Base-by-base conservation (phyloP, 53 echinoderm and acorn worm species). In the Actinopyga echinites region DNA sequence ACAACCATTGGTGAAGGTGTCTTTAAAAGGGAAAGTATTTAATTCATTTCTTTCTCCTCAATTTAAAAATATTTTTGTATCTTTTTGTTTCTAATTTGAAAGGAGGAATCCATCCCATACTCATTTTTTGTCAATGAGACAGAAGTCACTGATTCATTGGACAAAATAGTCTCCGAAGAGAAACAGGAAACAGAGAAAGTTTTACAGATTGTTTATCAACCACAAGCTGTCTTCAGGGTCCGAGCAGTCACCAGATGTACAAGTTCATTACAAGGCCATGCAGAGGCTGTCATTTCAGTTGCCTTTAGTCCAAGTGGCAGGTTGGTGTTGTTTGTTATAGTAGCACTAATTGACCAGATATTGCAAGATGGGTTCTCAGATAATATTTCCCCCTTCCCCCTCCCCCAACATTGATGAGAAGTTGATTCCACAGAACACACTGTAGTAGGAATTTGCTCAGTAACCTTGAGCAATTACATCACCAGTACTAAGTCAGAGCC, bases 91-190 rank as follows among this genome's bases (percentile, higher is more conserved):
- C 49, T 49, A n/a, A n/a, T 49, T 33, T 37, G 57, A 15, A 79
- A 99, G 99, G 94, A 99, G 60, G 99, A 92, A 63, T 82, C 92
- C 11, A 92, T 94, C n/a, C 99, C 99, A n/a, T 99, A 94, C 79
- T 92, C 99, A 29, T 99, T 99, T 85, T 99, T 90, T 45, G 87
- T 94, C 2, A 86, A 99, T 69, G 99, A 99, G 22, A 90, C 92
- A 26, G 99, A 99, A 79, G 79, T 99, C 84, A 99, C 94, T 23
- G 79, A 88, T 30, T 80, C 86, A 26, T 69, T 99, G 0, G 90
- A 67, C 22, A 94, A 94, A n/a, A 90, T 86, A 40, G 32, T 99
- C 9, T 69, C 86, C 49, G 86, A 87, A 49, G 89, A 90, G 37
- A 83, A 86, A 17, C 99, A 94, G 53, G 99, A 99, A 59, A 99